phyloP scores from a whole-genome alignment of 1,140 invertebrate genomes.

The Drosophila insularis region DNA sequence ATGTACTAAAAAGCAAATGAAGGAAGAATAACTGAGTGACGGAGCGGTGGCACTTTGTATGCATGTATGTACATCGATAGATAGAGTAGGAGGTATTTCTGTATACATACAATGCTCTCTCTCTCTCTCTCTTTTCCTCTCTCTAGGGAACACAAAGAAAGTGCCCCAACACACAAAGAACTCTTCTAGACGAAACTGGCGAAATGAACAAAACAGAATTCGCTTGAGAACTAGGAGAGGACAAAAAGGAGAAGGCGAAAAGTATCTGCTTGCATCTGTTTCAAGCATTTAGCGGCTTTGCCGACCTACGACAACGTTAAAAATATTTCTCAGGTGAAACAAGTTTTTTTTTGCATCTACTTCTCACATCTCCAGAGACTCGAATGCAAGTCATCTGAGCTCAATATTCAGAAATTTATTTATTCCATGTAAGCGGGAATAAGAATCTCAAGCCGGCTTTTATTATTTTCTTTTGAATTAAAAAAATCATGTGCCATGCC shows the following conservation, averaged over 20 bases:
- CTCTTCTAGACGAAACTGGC: constrained; percentile 6
- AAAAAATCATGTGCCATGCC: background rate
- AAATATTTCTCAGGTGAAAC: background rate
- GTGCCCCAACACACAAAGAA: background rate
- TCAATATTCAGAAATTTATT: background rate
- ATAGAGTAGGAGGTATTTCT: background rate
- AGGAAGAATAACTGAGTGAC: constrained; percentile 57
- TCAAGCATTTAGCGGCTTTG: background rate
- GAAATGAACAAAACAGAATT: background rate
- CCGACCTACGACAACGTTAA: background rate
- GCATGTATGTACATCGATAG: background rate
- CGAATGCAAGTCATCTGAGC: background rate
- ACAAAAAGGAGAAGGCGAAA: background rate
- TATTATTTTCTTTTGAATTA: background rate
- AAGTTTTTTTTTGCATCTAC: background rate
- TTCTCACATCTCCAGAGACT: background rate
- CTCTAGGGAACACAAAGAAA: constrained; percentile 7
- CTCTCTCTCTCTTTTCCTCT: background rate
- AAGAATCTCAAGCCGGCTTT: background rate
- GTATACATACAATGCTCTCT: background rate
- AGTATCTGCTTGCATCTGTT: background rate
- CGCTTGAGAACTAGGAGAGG: background rate
- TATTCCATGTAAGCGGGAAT: background rate
- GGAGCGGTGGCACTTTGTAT: constrained; percentile 11
- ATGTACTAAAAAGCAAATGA: constrained; percentile 62